Percentiles rank a stretch among this genome's conserved stretches.
These are phyloP conservation scores for Cydia amplana DNA, from an alignment of 1,140 invertebrate species.

Conservation along the genomic window DNA sequence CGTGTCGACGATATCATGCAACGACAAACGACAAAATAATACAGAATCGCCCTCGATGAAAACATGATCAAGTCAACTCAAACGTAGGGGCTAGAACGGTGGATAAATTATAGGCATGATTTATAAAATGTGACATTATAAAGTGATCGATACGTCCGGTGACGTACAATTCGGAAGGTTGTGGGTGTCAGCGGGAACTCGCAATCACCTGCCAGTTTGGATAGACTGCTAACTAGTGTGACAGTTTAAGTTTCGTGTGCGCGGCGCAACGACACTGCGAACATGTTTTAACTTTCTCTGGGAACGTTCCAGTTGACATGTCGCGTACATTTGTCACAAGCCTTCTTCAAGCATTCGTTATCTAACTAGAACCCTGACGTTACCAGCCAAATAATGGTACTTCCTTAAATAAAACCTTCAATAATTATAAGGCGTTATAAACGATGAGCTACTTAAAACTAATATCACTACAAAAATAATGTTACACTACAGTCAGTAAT, in stretches of 20 bases:
- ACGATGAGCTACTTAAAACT: not conserved
- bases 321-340: not conserved
- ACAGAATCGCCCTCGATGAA: conserved; percentile 47
- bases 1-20: conserved; percentile 57
- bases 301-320: not conserved
- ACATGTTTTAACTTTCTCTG: conserved; percentile 5
- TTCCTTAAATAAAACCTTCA: not conserved
- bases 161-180: conserved; percentile 2
- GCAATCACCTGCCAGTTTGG: not conserved
- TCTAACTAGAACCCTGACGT: not conserved
- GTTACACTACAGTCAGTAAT: not conserved
- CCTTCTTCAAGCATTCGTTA: too few species aligned
- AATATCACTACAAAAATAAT: not conserved
- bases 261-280: not conserved
- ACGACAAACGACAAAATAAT: conserved; percentile 50
- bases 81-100: not conserved
- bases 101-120: conserved; percentile 1
- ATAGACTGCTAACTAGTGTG: conserved; percentile 16
- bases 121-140: conserved; percentile 6
- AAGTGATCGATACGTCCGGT: not conserved
- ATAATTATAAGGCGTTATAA: not conserved
- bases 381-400: not conserved
- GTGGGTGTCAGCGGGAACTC: conserved; percentile 7
- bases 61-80: conserved; percentile 40
- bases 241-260: not conserved